These are phyloP conservation scores for Hestina assimilis DNA, from an alignment of 1,140 invertebrate species.

Conservation along the genomic window DNA sequence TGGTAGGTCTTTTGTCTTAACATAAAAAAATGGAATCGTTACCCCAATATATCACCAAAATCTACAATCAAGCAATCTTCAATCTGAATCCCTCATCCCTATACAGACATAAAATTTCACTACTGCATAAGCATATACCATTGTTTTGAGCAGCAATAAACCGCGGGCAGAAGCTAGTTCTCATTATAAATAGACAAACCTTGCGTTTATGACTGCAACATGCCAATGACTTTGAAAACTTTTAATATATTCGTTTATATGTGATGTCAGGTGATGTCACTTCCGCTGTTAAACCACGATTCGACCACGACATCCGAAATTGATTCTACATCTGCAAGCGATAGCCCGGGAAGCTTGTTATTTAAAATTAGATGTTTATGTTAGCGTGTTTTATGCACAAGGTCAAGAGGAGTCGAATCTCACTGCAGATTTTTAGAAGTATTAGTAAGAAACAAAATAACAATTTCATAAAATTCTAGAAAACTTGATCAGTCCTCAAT, in stretches of 20 bases:
- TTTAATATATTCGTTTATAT: slow-evolving; percentile 20
- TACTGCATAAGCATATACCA: no score
- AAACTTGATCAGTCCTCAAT: no score
- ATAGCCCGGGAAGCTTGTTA: background rate
- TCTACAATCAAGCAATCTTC: no score
- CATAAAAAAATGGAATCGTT: no score
- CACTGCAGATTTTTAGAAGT: background rate
- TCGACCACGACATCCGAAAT: slow-evolving; percentile 13
- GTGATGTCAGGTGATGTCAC: slow-evolving; percentile 19
- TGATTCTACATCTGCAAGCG: slow-evolving; percentile 1
- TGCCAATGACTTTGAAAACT: slow-evolving; percentile 25
- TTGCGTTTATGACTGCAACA: slow-evolving; percentile 7
- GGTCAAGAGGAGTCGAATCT: background rate
- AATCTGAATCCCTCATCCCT: no score
- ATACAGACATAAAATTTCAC: no score
- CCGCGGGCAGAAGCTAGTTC: background rate
- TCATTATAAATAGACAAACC: slow-evolving; percentile 17
- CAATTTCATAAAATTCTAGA: no score
- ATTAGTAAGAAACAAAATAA: no score
- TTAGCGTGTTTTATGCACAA: background rate
- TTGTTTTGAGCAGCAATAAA: background rate
- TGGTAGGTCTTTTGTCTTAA: no score
- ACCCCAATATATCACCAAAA: no score
- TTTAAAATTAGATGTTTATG: slow-evolving; percentile 16
- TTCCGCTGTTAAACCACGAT: slow-evolving; percentile 18